Evolutionary conservation across 1,140 invertebrate genomes (phyloP), one percentile per base, ranked within the genome.

Genomic region (Helicoverpa armigera): DNA sequence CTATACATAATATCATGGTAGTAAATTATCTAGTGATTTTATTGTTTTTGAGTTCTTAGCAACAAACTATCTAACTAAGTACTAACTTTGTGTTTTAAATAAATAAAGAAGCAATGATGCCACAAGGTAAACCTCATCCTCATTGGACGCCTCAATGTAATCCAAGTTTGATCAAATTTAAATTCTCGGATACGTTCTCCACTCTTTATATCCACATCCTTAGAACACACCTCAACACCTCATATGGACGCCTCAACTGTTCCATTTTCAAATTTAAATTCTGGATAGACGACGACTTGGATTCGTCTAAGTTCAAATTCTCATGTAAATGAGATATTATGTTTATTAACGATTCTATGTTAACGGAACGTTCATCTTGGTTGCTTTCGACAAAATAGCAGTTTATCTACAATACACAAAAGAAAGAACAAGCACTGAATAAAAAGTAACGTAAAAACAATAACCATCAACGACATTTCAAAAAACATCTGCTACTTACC

Each of bases 271-370:
- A 94, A 94, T 86, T 85, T 89, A 78, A 94, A 94, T 61, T 83
- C 83, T 29, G 94, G 92, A 83, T 89, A n/a, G n/a, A n/a, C n/a
- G 93, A 94, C 14, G 93, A 94, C 74, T 90, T 93, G 9, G 93
- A 91, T 50, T 94, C 92, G 51, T 93, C 88, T 50, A 92, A 87
- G 82, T 86, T 92, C 5, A 92, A 84, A 70, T 90, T 94, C 81
- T 91, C 87, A 65, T 88, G 85, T 76, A 94, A 88, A 86, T 91
- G 89, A 29, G 87, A 88, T 81, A 94, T 92, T 31, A 94, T 91
- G 72, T 81, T 89, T 2, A 91, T 35, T 67, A 94, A 81, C 35
- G 87, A 85, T 60, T 93, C 91, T 60, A 87, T 60, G 60, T 85
- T 89, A 2, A 94, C 60, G 31, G 43, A 75, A 73, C 70, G 70